These are phyloP conservation scores for Megamerina dolium DNA, from an alignment of 2,888 invertebrate species.

Conservation along the genomic window DNA sequence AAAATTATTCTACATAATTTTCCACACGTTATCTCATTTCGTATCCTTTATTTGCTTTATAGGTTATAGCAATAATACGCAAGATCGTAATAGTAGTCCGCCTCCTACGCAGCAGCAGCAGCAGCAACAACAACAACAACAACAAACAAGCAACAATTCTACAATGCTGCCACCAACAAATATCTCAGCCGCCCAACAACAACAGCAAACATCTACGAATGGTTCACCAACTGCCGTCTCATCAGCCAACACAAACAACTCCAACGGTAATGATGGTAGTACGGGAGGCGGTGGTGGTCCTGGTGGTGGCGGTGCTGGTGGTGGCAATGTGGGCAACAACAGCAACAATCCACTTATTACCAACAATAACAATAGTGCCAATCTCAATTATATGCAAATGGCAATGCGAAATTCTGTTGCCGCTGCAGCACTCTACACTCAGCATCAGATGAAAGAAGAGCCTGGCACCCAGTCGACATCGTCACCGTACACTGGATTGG, in stretches of 20 bases:
- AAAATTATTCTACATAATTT: neutral
- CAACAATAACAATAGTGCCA: conserved; percentile 41
- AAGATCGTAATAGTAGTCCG: conserved; percentile 45
- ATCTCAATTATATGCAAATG: conserved; percentile 45
- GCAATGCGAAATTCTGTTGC: conserved; percentile 36
- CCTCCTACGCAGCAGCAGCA: conserved; percentile 37
- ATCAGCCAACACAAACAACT: conserved; percentile 17
- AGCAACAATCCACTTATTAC: conserved; percentile 25
- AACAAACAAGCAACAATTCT: conserved; percentile 17
- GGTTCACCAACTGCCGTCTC: conserved; percentile 36
- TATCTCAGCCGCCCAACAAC: conserved; percentile 18
- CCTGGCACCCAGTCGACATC: conserved; percentile 40
- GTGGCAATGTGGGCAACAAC: conserved; percentile 28
- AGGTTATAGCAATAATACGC: conserved; percentile 42
- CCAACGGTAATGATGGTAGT: conserved; percentile 21
- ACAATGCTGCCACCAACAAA: conserved; percentile 27
- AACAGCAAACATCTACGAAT: conserved; percentile 38
- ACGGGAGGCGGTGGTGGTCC: conserved; percentile 16
- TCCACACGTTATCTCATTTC: neutral
- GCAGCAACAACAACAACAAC: conserved; percentile 48
- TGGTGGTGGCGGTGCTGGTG: conserved; percentile 36
- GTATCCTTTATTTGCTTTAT: neutral
- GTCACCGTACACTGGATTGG: conserved; percentile 29
- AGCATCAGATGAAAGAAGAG: conserved; percentile 48
- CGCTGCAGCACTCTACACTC: conserved; percentile 38